phyloP scores from a whole-genome alignment of 2,113 vertebrate species.

The Falco punctatus region DNA sequence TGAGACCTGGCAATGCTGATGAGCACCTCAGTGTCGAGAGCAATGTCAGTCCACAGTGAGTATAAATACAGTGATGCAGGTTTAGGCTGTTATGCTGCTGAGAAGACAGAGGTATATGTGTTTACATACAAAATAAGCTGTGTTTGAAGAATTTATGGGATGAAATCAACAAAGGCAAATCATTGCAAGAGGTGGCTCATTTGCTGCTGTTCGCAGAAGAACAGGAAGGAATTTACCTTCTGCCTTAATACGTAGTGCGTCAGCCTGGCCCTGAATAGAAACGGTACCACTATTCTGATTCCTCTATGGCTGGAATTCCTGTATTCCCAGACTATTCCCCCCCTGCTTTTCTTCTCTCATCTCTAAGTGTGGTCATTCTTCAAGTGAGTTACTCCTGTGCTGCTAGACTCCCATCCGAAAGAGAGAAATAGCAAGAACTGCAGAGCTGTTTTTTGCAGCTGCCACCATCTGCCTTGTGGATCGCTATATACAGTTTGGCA shows the following conservation, averaged over 20 bases:
- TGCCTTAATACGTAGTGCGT: neutral
- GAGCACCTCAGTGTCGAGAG: neutral
- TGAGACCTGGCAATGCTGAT: neutral
- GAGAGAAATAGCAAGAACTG: neutral
- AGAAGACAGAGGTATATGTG: neutral
- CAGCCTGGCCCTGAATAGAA: neutral
- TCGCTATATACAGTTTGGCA: neutral
- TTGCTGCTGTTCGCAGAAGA: neutral
- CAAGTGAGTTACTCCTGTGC: neutral
- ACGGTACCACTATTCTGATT: neutral
- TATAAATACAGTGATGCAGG: neutral
- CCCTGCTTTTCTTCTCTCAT: neutral
- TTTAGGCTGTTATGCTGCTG: neutral
- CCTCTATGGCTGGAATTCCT: neutral
- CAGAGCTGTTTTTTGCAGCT: neutral
- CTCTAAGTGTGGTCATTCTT: neutral
- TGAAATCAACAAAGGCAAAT: neutral
- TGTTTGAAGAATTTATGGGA: neutral
- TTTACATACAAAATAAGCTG: neutral
- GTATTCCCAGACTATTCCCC: neutral
- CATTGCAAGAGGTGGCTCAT: neutral
- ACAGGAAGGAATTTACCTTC: neutral
- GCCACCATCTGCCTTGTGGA: neutral
- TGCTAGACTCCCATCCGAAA: neutral
- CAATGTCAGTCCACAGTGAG: neutral